Evolutionary conservation across 2,113 vertebrate species (phyloP), one percentile per base, ranked within the genome.

Genomic region (Bagarius yarrelli): DNA sequence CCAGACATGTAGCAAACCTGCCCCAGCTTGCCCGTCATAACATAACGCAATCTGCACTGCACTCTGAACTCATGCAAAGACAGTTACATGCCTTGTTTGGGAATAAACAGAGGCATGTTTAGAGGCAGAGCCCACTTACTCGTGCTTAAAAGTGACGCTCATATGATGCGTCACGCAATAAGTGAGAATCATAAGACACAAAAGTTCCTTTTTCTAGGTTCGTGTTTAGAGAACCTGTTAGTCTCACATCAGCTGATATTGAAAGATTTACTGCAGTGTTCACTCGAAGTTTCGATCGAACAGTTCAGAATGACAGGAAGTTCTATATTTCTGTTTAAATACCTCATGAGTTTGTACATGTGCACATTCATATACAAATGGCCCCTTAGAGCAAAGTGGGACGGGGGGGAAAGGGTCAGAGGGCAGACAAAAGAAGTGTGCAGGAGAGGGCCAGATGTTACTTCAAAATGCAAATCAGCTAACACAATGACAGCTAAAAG

Each of bases 301-400:
- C 1, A 30, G n/a, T 25, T 21, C n/a, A 53, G 6, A 71, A 69
- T 69, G 13, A 67, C 34, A 13, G 16, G 2, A 8, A 9, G 16
- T 32, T 55, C 15, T 32, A 32, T 12, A 19, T 55, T 55, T 73
- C 50, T 73, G 47, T 52, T 4, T 30, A 19, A 25, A 52, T 52
- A 52, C 50, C n/a, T 19, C 91, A 81, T 92, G 92, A 36, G 61
- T 52, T 15, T 64, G 25, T 2, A 52, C 75, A 64, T 64, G 59
- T 64, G 59, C 47, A 23, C 60, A 53, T 5, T 60, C 2, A 15
- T 32, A 73, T 15, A 55, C 70, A 55, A 25, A 55, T 5, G 32
- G 47, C 30, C 69, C 69, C 50, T 21, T 92, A 93, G 50, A 91
- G 32, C 83, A 79, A 63, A 70, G 53, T 79, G 55, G 19, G 25